These are phyloP conservation scores for Chinchilla lanigera DNA, from an alignment of 2,113 vertebrate genomes.

Conservation along the genomic window DNA sequence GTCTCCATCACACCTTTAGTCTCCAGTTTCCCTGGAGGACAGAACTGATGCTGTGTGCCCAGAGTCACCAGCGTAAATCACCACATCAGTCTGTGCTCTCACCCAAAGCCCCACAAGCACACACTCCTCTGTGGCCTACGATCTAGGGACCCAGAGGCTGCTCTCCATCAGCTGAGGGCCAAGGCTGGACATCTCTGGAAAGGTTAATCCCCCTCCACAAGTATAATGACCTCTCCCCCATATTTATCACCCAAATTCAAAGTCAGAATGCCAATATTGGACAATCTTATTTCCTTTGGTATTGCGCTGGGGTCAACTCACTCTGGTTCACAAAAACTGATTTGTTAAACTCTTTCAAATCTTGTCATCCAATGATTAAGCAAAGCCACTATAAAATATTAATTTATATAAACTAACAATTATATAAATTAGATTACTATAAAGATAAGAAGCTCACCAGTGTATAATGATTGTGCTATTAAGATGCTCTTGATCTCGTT, in stretches of 20 bases:
- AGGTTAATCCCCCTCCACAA: neutral
- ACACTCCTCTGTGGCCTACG: neutral
- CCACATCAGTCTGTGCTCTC: neutral
- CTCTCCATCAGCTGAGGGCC: neutral
- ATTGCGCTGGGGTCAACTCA: neutral
- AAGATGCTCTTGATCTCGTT: neutral
- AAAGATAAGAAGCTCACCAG: neutral
- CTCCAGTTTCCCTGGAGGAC: neutral
- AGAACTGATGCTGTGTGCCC: neutral
- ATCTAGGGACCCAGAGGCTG: neutral
- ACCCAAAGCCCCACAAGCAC: neutral
- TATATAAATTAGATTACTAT: neutral
- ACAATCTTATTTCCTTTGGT: neutral
- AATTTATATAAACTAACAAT: neutral
- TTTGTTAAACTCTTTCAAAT: neutral
- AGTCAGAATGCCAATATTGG: neutral
- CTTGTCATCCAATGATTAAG: conserved; percentile 42
- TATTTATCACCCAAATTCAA: neutral
- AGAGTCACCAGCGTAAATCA: neutral
- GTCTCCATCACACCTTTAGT: neutral
- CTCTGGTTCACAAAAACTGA: neutral
- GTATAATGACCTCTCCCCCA: neutral
- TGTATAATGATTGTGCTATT: neutral
- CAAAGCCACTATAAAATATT: neutral
- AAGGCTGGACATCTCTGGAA: neutral